Conservation (phyloP, 2,888 invertebrate species). For the Drosophila fungiperda region DNA sequence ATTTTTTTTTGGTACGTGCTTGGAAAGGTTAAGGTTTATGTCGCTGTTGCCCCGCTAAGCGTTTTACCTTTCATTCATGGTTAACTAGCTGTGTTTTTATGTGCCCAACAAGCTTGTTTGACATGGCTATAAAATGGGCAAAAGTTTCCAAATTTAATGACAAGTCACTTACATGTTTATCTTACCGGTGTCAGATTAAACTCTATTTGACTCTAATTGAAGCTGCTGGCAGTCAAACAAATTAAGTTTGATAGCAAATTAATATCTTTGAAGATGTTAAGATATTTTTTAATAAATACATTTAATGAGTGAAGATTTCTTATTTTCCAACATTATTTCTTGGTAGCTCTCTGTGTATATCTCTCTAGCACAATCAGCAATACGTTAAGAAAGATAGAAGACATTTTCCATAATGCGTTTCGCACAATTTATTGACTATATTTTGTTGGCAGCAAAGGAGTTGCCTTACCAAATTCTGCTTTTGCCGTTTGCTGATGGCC, state of each 20-base stretch:
- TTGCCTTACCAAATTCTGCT: slow-evolving; percentile 51
- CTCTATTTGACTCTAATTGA: slow-evolving; percentile 65
- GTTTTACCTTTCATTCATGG: slow-evolving; percentile 24
- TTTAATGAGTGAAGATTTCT: not conserved
- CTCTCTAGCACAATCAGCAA: slow-evolving; percentile 2
- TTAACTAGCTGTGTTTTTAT: slow-evolving; percentile 61
- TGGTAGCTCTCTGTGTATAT: not conserved
- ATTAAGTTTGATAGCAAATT: not conserved
- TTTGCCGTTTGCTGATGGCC: slow-evolving; percentile 23
- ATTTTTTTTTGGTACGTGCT: slow-evolving; percentile 67
- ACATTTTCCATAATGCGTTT: slow-evolving; percentile 57
- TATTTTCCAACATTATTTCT: not conserved
- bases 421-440: slow-evolving; percentile 56
- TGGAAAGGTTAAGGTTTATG: slow-evolving; percentile 42
- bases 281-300: not conserved
- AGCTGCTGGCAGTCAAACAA: not conserved
- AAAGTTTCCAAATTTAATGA: slow-evolving; percentile 74
- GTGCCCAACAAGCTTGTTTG: slow-evolving; percentile 39
- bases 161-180: slow-evolving; percentile 71
- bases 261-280: not conserved
- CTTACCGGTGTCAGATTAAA: slow-evolving; percentile 42
- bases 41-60: slow-evolving; percentile 8
- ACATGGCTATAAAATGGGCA: slow-evolving; percentile 67
- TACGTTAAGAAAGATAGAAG: slow-evolving; percentile 6
- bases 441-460: slow-evolving; percentile 46